A percentile compares a stretch with the other conserved stretches of the same genome.
These are phyloP conservation scores for Paralinhomoeus sp. DNA, from an alignment of 2,888 invertebrate species.

Conservation along the genomic window DNA sequence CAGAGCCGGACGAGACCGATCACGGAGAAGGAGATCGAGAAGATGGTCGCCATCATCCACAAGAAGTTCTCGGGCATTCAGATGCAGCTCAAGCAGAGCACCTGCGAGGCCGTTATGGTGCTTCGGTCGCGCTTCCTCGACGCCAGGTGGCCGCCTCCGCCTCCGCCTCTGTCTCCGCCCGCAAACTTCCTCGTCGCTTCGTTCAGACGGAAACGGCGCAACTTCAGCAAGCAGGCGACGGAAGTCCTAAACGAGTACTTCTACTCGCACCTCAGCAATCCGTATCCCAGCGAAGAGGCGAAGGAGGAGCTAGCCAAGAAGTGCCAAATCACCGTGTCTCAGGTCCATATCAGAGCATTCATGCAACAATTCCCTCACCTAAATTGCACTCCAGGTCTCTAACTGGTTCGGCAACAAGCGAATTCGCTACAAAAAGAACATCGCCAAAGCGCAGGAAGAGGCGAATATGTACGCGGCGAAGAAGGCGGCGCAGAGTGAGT, in stretches of 20 bases:
- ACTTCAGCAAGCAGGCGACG: conserved; percentile 98
- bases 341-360: too few species aligned
- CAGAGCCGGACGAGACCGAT: conserved; percentile 85
- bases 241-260: conserved; percentile 98
- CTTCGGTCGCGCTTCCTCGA: conserved; percentile 53
- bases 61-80: conserved; percentile 48
- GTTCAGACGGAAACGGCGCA: conserved; percentile 55
- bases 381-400: conserved; percentile 62
- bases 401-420: conserved; percentile 99
- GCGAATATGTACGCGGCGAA: conserved; percentile 95
- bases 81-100: conserved; percentile 85
- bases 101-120: conserved; percentile 99
- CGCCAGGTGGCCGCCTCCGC: conserved; percentile 42
- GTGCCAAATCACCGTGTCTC: conserved; percentile 90
- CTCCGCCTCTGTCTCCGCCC: too few species aligned
- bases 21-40: conserved; percentile 90
- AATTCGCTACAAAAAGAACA: conserved; percentile 98
- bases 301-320: conserved; percentile 97
- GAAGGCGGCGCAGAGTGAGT: conserved; percentile 42
- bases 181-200: neutral
- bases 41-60: conserved; percentile 95
- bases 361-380: too few species aligned
- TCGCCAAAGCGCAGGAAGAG: conserved; percentile 96
- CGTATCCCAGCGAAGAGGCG: conserved; percentile 97
- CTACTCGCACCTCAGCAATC: conserved; percentile 96